A percentile compares a stretch with the other conserved stretches of the same genome.
Conservation (phyloP, 2,888 invertebrate genomes). For the Mesorhabditis spiculigera region DNA sequence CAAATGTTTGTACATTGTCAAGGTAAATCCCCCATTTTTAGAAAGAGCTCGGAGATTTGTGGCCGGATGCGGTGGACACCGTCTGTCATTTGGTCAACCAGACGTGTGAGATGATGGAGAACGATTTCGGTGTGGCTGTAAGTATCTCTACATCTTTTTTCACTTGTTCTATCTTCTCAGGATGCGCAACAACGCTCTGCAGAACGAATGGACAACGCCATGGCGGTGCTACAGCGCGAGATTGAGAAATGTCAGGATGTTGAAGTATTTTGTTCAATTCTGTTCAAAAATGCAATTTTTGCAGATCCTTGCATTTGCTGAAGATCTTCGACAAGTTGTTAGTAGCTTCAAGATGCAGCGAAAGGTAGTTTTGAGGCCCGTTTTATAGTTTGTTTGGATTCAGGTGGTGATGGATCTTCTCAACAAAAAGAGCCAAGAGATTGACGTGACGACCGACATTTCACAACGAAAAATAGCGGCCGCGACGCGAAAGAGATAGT, state of each 20-base stretch:
- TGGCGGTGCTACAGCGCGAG: background rate
- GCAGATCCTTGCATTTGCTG: background rate
- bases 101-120: slow-evolving; percentile 9
- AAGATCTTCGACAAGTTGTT: background rate
- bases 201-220: background rate
- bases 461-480: too few relatives aligned
- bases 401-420: background rate
- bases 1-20: too few relatives aligned
- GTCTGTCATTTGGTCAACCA: slow-evolving; percentile 17
- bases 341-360: background rate
- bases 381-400: too few relatives aligned
- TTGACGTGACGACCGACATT: background rate
- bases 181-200: background rate
- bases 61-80: slow-evolving; percentile 21
- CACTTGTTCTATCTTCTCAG: background rate
- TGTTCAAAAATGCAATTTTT: background rate
- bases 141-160: background rate
- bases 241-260: background rate
- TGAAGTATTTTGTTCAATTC: background rate
- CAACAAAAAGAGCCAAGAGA: background rate
- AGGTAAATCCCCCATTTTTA: background rate
- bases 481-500: too few relatives aligned
- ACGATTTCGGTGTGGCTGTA: slow-evolving; percentile 8
- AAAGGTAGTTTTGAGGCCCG: background rate
- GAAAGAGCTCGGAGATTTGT: slow-evolving; percentile 8